A percentile compares a stretch with the other conserved stretches of the same genome.
Conservation (phyloP, 2,113 vertebrate genomes). For the Tamias sibiricus region DNA sequence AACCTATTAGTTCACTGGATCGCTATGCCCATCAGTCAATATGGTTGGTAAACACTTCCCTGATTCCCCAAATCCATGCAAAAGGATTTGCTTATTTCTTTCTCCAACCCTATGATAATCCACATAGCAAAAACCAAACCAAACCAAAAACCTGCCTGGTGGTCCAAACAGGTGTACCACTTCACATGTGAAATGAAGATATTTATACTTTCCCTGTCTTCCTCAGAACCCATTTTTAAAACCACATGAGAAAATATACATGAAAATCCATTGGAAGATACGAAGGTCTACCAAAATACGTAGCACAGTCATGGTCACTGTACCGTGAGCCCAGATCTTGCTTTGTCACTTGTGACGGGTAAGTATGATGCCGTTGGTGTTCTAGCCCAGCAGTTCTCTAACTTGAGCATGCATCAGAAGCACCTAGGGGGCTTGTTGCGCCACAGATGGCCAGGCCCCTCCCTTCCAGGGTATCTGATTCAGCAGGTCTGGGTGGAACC, state of each 20-base stretch:
- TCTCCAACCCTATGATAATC: not conserved
- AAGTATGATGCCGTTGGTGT: not conserved
- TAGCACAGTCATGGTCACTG: not conserved
- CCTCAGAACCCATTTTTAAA: not conserved
- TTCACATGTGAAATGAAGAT: not conserved
- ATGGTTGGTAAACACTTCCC: not conserved
- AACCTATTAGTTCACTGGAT: no score
- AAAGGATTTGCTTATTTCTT: conserved; percentile 8
- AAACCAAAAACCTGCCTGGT: no score
- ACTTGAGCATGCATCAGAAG: not conserved
- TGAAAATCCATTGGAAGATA: not conserved
- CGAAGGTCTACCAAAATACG: no score
- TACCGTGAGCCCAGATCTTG: not conserved
- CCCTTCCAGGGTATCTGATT: not conserved
- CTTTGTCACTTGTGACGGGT: not conserved
- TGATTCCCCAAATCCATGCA: not conserved
- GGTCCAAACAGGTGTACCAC: not conserved
- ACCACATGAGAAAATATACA: not conserved
- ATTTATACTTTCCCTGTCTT: not conserved
- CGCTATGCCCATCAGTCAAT: not conserved
- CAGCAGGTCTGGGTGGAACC: not conserved
- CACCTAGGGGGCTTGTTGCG: not conserved
- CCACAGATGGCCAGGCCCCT: not conserved
- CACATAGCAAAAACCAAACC: no score
- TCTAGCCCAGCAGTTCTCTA: not conserved